Evolutionary conservation across 2,113 vertebrate genomes (phyloP).

Genomic region (Sigmodon hispidus): DNA sequence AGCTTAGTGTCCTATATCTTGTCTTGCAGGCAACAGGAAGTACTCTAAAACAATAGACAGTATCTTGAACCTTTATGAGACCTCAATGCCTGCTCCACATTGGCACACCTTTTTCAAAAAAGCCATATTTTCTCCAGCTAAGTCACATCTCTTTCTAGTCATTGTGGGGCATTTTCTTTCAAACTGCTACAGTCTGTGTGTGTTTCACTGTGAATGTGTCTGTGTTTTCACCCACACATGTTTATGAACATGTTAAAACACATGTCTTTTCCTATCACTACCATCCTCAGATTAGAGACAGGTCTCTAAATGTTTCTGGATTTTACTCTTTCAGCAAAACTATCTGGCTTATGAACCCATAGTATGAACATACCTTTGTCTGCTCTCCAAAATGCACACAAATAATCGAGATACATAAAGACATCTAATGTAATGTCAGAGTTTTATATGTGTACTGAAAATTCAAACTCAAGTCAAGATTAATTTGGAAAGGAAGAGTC

Average conservation of each 20-base stretch:
- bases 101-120: neutral
- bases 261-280: neutral
- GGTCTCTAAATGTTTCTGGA: neutral
- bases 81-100: neutral
- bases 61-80: neutral
- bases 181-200: neutral
- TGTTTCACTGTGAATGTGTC: neutral
- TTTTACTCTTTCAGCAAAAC: neutral
- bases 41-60: neutral
- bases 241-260: neutral
- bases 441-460: neutral
- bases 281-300: neutral
- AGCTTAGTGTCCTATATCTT: neutral
- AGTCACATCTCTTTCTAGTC: neutral
- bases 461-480: neutral
- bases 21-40: neutral
- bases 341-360: neutral
- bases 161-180: neutral
- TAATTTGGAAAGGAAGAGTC: too few relatives aligned
- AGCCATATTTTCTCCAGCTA: neutral
- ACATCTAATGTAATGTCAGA: neutral
- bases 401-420: neutral
- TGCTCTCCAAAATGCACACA: neutral
- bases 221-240: neutral
- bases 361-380: neutral